Evolutionary conservation across 2,888 invertebrate genomes (phyloP), one percentile per base, ranked within the genome.

Genomic region (Andrena marginata): DNA sequence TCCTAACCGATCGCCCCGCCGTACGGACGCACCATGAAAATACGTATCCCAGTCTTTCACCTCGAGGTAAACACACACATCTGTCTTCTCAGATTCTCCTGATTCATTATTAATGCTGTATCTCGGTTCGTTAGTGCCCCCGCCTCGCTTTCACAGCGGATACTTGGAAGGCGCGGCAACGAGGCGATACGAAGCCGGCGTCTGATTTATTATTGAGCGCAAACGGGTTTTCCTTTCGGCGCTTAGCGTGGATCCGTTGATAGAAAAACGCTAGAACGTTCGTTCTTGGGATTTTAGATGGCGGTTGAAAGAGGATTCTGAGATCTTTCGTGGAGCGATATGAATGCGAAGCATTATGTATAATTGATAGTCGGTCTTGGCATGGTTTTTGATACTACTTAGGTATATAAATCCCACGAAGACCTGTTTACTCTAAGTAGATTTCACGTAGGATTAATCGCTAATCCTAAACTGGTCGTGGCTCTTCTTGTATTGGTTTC

Each of bases 121-220:
- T 79, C 71, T 68, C 72, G 84, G 77, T 77, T 71, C 82, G 74
- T 62, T 72, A 56, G 48, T 20, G 68, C 59, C 54, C 64, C 16
- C 72, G 26, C 35, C 60, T 68, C 65, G 67, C 77, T 74, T 75
- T 80, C 70, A 64, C 54, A 33, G 65, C 69, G 83, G 70, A 79
- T 78, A 74, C 72, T 81, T 72, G 49, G 72, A 71, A 80, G 80
- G 77, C 79, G 77, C 67, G 69, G 64, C 62, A 10, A 20, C 48
- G 29, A 59, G 68, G 67, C 68, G 79, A 79, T 76, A 80, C 80
- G 67, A 65, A 73, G 69, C 76, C 71, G 64, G 49, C 49, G 63
- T 63, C 84, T 88, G 85, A 87, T 88, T 88, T 88, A 88, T 88
- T 87, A 86, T 87, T 82, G 77, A 87, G 54, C 80, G 80, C 73